Percentiles rank a stretch among this genome's conserved stretches.
Evolutionary conservation across 2,113 vertebrate species (phyloP).

Genomic region (Hymenochirus boettgeri): DNA sequence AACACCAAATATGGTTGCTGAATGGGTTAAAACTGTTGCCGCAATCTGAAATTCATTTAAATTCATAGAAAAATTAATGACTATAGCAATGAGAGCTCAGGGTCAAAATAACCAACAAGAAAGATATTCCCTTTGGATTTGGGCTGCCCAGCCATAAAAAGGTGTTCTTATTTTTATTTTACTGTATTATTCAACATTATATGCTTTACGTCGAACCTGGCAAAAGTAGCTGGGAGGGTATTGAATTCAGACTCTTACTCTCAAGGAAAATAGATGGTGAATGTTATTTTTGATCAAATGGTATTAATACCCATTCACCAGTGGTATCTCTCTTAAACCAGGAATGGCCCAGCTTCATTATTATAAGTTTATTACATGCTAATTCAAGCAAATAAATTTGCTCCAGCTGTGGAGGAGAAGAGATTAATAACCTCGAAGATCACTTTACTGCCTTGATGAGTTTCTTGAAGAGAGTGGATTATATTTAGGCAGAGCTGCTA

Average conservation of each 20-base stretch:
- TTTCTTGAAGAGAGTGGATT: conserved; percentile 72
- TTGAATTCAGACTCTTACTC: conserved; percentile 23
- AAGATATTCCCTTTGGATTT: conserved; percentile 34
- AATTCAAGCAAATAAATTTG: conserved; percentile 81
- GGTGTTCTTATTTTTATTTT: conserved; percentile 32
- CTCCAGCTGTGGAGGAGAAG: conserved; percentile 69
- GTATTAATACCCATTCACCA: conserved; percentile 53
- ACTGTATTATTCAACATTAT: conserved; percentile 3
- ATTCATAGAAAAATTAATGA: conserved; percentile 44
- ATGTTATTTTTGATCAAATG: conserved; percentile 32
- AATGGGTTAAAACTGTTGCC: conserved; percentile 34
- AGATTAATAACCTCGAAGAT: conserved; percentile 80
- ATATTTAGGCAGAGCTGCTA: conserved; percentile 74
- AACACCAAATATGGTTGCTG: conserved; percentile 9
- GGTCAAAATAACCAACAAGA: conserved; percentile 38
- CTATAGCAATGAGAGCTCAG: conserved; percentile 38
- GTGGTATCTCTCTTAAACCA: conserved; percentile 48
- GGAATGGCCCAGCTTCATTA: conserved; percentile 65
- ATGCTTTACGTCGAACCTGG: conserved; percentile 27
- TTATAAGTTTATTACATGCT: conserved; percentile 76
- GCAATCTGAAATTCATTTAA: conserved; percentile 39
- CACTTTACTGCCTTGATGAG: conserved; percentile 70
- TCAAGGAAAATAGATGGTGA: conserved; percentile 23
- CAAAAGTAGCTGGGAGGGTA: conserved; percentile 20
- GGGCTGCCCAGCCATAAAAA: conserved; percentile 23